Conservation (phyloP, 2,888 invertebrate species). For the Apamea crenata region DNA sequence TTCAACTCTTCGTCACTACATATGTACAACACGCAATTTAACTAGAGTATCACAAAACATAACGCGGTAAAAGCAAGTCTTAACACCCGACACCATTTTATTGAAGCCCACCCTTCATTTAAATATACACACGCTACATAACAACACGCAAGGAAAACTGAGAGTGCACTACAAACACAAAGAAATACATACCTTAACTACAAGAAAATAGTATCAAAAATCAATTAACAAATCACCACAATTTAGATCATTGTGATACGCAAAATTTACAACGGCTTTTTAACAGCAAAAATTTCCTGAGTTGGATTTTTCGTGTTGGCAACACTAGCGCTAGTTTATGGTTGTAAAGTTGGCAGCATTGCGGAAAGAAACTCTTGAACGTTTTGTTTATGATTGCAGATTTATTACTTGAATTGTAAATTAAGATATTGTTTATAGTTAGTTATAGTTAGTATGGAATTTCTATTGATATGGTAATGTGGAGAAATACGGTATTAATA, state of each 20-base stretch:
- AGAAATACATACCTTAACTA: conserved; percentile 34
- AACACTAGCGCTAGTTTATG: conserved; percentile 46
- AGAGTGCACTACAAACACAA: conserved; percentile 50
- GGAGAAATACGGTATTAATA: too few species aligned
- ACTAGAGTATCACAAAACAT: background rate
- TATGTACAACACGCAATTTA: background rate
- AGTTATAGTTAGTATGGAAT: too few species aligned
- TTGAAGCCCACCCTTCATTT: conserved; percentile 56
- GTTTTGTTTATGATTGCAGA: conserved; percentile 34
- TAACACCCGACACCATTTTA: conserved; percentile 42
- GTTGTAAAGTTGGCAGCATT: conserved; percentile 49
- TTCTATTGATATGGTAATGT: background rate
- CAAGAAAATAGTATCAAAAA: background rate
- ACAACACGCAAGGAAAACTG: conserved; percentile 61
- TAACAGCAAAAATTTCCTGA: conserved; percentile 53
- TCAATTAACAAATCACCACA: background rate
- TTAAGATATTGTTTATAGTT: conserved; percentile 22
- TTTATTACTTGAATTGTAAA: conserved; percentile 19
- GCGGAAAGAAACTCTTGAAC: conserved; percentile 60
- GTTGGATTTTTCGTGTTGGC: conserved; percentile 44
- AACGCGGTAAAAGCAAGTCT: conserved; percentile 46
- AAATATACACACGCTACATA: conserved; percentile 64
- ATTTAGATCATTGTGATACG: conserved; percentile 40
- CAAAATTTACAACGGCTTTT: conserved; percentile 37
- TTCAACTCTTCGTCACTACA: conserved; percentile 7